A percentile compares a stretch with the other conserved stretches of the same genome.
These are phyloP conservation scores for Syngnathus floridae DNA, from an alignment of 2,113 vertebrate species.

Conservation along the genomic window DNA sequence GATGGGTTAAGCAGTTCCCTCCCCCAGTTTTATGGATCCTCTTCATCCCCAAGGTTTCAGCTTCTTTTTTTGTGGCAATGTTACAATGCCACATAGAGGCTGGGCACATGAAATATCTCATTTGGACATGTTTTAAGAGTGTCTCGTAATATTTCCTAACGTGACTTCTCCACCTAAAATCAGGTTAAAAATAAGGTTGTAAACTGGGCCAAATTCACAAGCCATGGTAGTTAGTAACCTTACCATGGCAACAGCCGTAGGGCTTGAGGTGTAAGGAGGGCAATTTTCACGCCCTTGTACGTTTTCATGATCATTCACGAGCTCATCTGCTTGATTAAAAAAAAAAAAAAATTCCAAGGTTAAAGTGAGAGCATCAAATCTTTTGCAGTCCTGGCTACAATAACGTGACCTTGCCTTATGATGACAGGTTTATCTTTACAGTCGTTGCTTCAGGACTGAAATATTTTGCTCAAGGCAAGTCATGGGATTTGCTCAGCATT, in stretches of 20 bases:
- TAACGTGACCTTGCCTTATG: not conserved
- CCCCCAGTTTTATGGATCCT: not conserved
- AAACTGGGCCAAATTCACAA: slow-evolving; percentile 8
- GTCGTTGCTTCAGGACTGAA: slow-evolving; percentile 8
- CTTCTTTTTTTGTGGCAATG: too few relatives aligned
- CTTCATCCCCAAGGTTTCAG: too few relatives aligned
- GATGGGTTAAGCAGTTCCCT: not conserved
- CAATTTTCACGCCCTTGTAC: not conserved
- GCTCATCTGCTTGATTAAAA: not conserved
- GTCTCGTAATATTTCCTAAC: not conserved
- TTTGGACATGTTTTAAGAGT: not conserved
- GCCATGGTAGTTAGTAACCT: slow-evolving; percentile 36
- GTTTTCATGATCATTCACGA: not conserved
- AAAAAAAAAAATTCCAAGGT: not conserved
- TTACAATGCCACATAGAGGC: too few relatives aligned
- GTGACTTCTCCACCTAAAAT: not conserved
- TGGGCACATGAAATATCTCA: not conserved
- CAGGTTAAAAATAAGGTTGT: not conserved
- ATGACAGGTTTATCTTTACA: not conserved
- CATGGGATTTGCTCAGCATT: slow-evolving; percentile 18
- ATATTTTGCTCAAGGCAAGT: slow-evolving; percentile 27
- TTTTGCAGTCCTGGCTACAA: not conserved
- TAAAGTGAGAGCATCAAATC: not conserved
- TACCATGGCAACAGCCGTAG: slow-evolving; percentile 34
- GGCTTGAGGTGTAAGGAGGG: slow-evolving; percentile 1